Conservation (phyloP, 2,888 invertebrate species). For the Therioaphis trifolii region DNA sequence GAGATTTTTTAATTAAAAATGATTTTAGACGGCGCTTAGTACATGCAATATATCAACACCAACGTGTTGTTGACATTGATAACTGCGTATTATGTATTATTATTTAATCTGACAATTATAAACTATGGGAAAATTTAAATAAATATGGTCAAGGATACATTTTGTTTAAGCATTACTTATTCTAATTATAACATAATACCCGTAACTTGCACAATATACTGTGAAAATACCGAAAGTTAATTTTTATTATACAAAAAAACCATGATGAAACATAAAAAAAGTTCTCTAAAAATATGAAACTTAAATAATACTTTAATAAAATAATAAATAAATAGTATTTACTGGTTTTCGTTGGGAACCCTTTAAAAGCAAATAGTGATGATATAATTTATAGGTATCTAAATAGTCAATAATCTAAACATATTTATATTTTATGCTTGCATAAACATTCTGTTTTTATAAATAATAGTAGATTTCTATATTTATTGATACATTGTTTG, state of each 20-base stretch:
- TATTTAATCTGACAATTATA: constrained; percentile 1
- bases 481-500: too few species aligned
- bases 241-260: constrained; percentile 14
- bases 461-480: too few species aligned
- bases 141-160: constrained; percentile 50
- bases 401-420: too few species aligned
- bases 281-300: not conserved
- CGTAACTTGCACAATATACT: constrained; percentile 12
- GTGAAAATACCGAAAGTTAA: constrained; percentile 21
- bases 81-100: constrained; percentile 11
- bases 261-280: constrained; percentile 1
- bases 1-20: not conserved
- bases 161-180: not conserved
- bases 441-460: too few species aligned
- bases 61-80: constrained; percentile 34
- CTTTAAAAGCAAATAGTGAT: too few species aligned
- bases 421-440: too few species aligned
- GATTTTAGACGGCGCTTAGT: constrained; percentile 37
- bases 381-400: too few species aligned
- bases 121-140: constrained; percentile 41
- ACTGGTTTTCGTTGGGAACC: too few species aligned
- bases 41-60: constrained; percentile 45
- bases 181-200: constrained; percentile 24
- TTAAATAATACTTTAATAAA: not conserved
- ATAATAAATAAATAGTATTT: not conserved